A percentile compares a stretch with the other conserved stretches of the same genome.
Conservation (phyloP, 2,797 vertebrate species). For the Oceanodroma leucorhoa region DNA sequence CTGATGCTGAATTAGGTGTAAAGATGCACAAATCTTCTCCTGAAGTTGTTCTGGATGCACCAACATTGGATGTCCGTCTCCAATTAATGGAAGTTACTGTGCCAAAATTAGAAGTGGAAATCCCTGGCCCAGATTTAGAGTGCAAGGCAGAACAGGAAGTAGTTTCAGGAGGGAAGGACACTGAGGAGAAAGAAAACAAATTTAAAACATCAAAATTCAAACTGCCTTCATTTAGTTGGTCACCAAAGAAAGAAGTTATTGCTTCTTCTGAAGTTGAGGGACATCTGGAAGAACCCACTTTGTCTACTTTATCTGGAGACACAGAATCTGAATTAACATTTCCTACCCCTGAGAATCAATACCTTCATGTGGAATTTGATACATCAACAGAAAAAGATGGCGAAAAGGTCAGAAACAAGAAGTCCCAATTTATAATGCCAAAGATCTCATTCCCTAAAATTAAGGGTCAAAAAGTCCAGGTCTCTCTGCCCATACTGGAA, state of each 20-base stretch:
- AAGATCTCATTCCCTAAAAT: conserved; percentile 63
- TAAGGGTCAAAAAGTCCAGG: conserved; percentile 36
- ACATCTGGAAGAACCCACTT: neutral
- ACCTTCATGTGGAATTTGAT: neutral
- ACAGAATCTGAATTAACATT: neutral
- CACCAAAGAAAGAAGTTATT: conserved; percentile 53
- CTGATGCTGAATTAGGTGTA: neutral
- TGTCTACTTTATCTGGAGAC: neutral
- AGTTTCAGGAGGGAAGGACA: neutral
- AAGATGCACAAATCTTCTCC: neutral
- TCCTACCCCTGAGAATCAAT: neutral
- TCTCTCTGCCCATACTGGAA: conserved; percentile 7
- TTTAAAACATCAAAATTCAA: conserved; percentile 69
- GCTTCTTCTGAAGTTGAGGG: neutral
- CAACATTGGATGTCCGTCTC: neutral
- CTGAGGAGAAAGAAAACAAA: conserved; percentile 50
- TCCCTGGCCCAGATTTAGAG: neutral
- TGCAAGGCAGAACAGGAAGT: neutral
- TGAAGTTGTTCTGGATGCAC: neutral
- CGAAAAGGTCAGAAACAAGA: neutral
- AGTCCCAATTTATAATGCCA: conserved; percentile 44
- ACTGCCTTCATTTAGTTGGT: conserved; percentile 66
- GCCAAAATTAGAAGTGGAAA: neutral
- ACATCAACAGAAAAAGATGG: neutral
- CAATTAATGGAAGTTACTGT: neutral